Percentiles rank a stretch among this genome's conserved stretches.
These are phyloP conservation scores for Oxygymnocypris stewartii DNA, from an alignment of 2,113 vertebrate species.

Conservation along the genomic window DNA sequence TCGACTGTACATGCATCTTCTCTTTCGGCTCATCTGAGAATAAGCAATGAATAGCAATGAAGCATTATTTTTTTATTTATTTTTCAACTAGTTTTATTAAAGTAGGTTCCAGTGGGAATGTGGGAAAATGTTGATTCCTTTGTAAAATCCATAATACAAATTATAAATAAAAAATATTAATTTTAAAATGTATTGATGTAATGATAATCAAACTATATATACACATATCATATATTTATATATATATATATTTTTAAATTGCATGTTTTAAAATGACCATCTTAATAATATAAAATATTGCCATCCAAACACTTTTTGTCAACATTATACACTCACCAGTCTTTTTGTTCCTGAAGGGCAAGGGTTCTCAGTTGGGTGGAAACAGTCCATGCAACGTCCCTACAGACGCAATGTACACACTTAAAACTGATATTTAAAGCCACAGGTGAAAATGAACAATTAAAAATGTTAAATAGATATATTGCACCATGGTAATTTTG, in stretches of 20 bases:
- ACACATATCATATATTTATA: not conserved
- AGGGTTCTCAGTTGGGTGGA: conserved; percentile 40
- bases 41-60: conserved; percentile 6
- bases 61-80: not conserved
- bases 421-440: not conserved
- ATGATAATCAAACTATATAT: not conserved
- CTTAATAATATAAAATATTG: not conserved
- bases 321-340: conserved; percentile 52
- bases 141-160: not conserved
- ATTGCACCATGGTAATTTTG: conserved; percentile 6
- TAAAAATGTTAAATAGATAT: not conserved
- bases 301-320: not conserved
- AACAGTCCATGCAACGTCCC: conserved; percentile 68
- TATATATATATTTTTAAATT: too few species aligned
- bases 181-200: not conserved
- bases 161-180: not conserved
- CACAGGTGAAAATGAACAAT: not conserved
- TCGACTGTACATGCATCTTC: conserved; percentile 69
- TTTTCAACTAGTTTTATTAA: too few species aligned
- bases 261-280: not conserved
- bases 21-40: conserved; percentile 64
- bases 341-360: conserved; percentile 77
- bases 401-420: conserved; percentile 39
- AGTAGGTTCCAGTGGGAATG: not conserved
- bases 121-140: not conserved